These are phyloP conservation scores for Sapajus apella DNA, from an alignment of 2,113 vertebrate species.

Conservation along the genomic window DNA sequence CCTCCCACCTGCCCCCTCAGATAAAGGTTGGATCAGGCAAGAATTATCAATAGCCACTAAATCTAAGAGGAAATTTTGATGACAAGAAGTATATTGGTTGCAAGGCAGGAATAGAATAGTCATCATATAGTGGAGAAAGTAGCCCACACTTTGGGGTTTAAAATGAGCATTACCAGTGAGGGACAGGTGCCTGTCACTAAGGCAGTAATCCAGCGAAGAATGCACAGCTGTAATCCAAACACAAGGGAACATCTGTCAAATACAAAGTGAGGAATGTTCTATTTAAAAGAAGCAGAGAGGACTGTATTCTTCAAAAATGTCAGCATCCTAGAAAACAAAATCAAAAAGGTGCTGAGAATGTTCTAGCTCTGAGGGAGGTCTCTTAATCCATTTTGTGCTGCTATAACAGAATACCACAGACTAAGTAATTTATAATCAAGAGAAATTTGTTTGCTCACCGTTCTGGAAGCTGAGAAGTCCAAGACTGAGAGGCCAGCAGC, in stretches of 20 bases:
- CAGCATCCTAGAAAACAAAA: not conserved
- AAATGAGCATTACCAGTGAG: not conserved
- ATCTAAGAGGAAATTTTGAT: not conserved
- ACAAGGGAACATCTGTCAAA: not conserved
- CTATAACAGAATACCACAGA: not conserved
- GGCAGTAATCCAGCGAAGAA: not conserved
- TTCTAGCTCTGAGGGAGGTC: not conserved
- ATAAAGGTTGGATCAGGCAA: not conserved
- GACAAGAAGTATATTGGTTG: not conserved
- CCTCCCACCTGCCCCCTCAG: not conserved
- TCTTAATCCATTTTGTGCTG: not conserved
- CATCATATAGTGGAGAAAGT: not conserved
- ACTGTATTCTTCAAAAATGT: not conserved
- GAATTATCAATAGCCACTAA: not conserved
- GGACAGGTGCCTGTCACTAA: not conserved
- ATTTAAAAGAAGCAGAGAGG: not conserved
- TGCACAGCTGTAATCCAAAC: not conserved
- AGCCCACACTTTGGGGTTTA: not conserved
- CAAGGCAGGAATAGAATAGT: not conserved
- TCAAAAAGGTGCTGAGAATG: not conserved
- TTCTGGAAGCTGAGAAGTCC: not conserved
- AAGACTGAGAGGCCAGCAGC: not conserved
- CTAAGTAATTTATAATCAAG: not conserved
- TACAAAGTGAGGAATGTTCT: not conserved
- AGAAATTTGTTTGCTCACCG: not conserved